Evolutionary conservation across 2,113 vertebrate species (phyloP).

Genomic region (Rhagologus leucostigma): DNA sequence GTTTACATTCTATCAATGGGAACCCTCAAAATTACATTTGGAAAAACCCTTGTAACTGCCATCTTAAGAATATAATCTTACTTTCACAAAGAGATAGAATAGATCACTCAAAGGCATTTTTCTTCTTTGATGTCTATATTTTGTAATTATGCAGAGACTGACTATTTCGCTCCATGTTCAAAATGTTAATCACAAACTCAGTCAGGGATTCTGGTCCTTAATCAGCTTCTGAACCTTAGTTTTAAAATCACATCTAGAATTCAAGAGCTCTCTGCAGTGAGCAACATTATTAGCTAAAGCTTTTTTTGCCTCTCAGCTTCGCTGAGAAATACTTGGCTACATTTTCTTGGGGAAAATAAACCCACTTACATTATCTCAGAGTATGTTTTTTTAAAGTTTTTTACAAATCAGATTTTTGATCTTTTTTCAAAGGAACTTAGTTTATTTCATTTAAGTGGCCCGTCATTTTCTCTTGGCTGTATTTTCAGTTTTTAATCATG

Average conservation of each 20-base stretch:
- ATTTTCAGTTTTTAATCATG: neutral
- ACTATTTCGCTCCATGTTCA: neutral
- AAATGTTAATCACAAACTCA: slow-evolving; percentile 31
- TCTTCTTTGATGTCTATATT: neutral
- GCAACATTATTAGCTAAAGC: neutral
- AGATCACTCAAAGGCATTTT: neutral
- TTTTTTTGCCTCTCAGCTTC: neutral
- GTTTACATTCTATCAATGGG: neutral
- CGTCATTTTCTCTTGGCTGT: neutral
- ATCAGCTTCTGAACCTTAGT: neutral
- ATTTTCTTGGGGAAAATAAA: neutral
- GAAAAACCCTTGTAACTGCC: neutral
- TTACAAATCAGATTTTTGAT: neutral
- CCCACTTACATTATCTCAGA: neutral
- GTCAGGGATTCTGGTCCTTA: neutral
- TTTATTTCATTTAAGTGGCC: neutral
- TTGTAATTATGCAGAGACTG: neutral
- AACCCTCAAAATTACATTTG: neutral
- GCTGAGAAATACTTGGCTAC: neutral
- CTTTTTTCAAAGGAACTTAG: neutral
- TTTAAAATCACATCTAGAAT: neutral
- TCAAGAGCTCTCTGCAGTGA: neutral
- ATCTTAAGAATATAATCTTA: neutral
- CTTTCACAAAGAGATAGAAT: neutral
- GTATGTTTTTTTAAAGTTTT: neutral